Evolutionary conservation across 1,140 invertebrate genomes (phyloP), one percentile per base, ranked within the genome.

Genomic region (Heliconius hewitsoni): DNA sequence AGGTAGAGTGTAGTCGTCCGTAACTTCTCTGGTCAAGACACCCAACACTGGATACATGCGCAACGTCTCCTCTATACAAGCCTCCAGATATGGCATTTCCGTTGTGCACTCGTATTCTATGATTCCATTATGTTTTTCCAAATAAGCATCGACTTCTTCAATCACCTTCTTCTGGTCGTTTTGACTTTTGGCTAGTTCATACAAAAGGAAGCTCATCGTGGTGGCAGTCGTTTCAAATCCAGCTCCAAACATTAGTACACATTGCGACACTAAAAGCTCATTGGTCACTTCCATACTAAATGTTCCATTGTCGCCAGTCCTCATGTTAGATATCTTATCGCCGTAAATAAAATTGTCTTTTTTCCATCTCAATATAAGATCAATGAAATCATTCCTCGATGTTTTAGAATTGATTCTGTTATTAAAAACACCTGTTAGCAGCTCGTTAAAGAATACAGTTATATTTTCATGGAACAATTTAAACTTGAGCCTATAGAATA

Each of bases 221-320:
- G 76, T 77, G 1, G 86, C 66, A 19, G 86, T 84, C 13, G 86
- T 87, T 74, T 87, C 86, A 76, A 77, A 87, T 1, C 86, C 86
- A 9, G 82, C 86, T 4, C 80, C 80, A 23, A 86, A 87, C 42
- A 87, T 76, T 8, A 83, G 37, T 11, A 84, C n/a, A 73, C 84
- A 83, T 37, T 86, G 83, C 37, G 78, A 76, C n/a, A 78, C 70
- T 34, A 87, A 30, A 18, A 82, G 39, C 13, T 84, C 82, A 34
- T 84, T 76, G 27, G 81, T 57, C 9, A 84, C 73, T 37, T 83
- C 79, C 4, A 87, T n/a, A 13, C 71, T 73, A 0, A 82, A 42
- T 27, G n/a, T 77, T 42, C 77, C 57, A 13, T 50, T 81, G 1
- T 73, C 74, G 3, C 74, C 81, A 16, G 78, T 80, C 34, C 80